Conservation (phyloP, 2,797 vertebrate species). For the Phaenicophaeus curvirostris region DNA sequence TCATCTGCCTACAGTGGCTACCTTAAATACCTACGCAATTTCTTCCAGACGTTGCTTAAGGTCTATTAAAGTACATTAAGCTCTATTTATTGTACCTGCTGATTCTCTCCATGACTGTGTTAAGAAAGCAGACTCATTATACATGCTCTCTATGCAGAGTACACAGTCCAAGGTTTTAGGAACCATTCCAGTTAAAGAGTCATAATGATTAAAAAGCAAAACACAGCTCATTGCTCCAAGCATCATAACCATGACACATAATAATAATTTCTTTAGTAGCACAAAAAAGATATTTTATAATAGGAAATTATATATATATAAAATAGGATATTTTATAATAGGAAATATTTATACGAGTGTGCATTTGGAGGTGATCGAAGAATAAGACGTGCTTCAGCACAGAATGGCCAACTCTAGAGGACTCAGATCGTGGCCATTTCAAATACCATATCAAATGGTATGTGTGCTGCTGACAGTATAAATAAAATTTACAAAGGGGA, state of each 20-base stretch:
- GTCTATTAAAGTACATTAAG: not conserved
- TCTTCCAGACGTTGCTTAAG: constrained; percentile 29
- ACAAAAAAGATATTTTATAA: not conserved
- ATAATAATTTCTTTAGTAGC: not conserved
- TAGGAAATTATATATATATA: too few species aligned
- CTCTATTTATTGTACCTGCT: not conserved
- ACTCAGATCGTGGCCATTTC: not conserved
- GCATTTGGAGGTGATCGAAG: not conserved
- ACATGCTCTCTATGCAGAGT: not conserved
- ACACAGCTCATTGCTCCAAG: not conserved
- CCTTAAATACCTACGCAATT: not conserved
- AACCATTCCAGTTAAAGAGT: constrained; percentile 40
- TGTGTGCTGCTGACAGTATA: not conserved
- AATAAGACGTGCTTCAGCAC: not conserved
- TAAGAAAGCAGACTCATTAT: not conserved
- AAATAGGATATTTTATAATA: not conserved
- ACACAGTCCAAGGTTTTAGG: constrained; percentile 20
- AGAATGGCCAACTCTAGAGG: not conserved
- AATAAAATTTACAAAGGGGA: not conserved
- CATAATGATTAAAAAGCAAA: constrained; percentile 42
- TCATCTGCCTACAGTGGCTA: not conserved
- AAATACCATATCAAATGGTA: not conserved
- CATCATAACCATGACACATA: not conserved
- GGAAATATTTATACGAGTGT: constrained; percentile 26
- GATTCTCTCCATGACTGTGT: not conserved